Evolutionary conservation across 2,113 vertebrate genomes (phyloP).

Genomic region (Laticauda colubrina): DNA sequence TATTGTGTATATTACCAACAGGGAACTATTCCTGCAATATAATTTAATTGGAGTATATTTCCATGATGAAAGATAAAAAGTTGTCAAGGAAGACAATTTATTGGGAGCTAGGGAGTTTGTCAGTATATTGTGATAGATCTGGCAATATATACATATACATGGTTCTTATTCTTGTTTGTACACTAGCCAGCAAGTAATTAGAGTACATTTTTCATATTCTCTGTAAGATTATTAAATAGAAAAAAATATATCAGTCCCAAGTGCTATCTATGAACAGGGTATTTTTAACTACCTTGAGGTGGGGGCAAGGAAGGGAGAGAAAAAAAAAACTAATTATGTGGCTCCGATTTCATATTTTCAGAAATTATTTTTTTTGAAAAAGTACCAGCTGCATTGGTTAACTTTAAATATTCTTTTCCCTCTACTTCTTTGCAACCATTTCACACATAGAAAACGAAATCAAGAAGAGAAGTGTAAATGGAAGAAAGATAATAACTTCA

Average conservation of each 20-base stretch:
- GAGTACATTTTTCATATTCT: constrained; percentile 26
- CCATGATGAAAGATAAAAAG: constrained; percentile 6
- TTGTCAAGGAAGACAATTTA: constrained; percentile 28
- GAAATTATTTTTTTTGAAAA: constrained; percentile 8
- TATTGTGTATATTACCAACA: neutral
- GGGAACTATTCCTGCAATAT: constrained; percentile 16
- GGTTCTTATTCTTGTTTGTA: constrained; percentile 28
- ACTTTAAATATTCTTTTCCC: neutral
- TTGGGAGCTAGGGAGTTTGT: constrained; percentile 15
- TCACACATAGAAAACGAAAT: neutral
- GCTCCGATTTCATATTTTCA: neutral
- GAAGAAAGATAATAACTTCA: neutral
- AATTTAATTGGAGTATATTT: constrained; percentile 25
- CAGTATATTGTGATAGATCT: constrained; percentile 26
- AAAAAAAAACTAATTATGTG: constrained; percentile 21
- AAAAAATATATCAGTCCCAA: neutral
- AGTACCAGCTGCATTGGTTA: neutral
- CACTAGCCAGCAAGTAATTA: constrained; percentile 22
- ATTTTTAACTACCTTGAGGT: constrained; percentile 36
- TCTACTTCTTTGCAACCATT: neutral
- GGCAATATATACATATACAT: neutral
- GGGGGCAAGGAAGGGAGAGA: neutral
- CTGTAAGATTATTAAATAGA: constrained; percentile 9
- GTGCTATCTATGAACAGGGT: constrained; percentile 19
- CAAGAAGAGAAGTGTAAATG: neutral